Percentiles rank a stretch among this genome's conserved stretches.
Evolutionary conservation across 37 sponge, comb jelly and placozoan genomes (phyloP).

Genomic region (Lycopodina hypogea): DNA sequence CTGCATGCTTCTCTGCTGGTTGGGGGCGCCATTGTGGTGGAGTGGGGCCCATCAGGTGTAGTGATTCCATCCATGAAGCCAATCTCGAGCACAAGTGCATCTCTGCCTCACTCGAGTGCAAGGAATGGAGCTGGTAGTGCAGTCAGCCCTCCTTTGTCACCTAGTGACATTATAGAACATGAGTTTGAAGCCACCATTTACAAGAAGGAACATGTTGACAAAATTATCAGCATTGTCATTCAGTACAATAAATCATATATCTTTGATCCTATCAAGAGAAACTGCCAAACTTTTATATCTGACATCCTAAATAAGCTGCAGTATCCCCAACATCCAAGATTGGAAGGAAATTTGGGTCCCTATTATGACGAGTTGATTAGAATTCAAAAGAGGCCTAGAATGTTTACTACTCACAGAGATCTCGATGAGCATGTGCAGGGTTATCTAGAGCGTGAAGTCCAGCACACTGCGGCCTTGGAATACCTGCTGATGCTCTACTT

Average conservation of each 20-base stretch:
- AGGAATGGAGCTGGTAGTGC: neutral
- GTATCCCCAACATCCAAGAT: neutral
- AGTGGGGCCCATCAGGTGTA: neutral
- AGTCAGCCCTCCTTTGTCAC: neutral
- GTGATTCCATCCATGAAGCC: constrained; percentile 5
- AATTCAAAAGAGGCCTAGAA: neutral
- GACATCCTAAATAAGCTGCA: neutral
- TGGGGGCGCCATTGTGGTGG: constrained; percentile 4
- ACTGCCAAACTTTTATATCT: neutral
- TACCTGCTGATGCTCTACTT: constrained; percentile 14
- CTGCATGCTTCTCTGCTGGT: constrained; percentile 3
- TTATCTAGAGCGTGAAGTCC: neutral
- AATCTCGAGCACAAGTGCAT: neutral
- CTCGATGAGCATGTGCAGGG: neutral
- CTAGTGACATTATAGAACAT: neutral
- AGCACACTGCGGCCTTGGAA: neutral
- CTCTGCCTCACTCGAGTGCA: neutral
- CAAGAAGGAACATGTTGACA: neutral
- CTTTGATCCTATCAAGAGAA: constrained; percentile 7
- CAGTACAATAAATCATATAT: neutral
- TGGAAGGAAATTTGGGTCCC: neutral
- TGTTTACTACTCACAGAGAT: neutral
- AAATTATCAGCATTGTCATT: constrained; percentile 2
- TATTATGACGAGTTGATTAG: neutral
- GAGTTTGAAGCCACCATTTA: neutral